phyloP scores from a whole-genome alignment of 2,113 vertebrate species.

The Gasterosteus aculeatus region DNA sequence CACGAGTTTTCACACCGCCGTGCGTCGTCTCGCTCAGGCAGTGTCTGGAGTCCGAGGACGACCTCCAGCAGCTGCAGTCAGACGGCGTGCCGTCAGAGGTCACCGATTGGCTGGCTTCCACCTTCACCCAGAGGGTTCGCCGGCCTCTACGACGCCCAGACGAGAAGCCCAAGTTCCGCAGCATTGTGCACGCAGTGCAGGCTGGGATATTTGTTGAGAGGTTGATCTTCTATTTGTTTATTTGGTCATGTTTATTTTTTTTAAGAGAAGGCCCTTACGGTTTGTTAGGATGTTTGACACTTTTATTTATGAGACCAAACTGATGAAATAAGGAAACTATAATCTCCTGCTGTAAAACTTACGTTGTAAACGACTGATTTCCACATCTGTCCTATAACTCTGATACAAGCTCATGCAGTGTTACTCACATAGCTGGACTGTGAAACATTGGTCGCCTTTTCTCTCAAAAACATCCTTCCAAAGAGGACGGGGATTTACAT shows the following conservation, averaged over 20 bases:
- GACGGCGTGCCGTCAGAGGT: constrained; percentile 92
- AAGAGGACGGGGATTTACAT: constrained; percentile 61
- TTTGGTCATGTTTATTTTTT: not conserved
- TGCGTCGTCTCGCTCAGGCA: constrained; percentile 78
- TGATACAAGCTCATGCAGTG: constrained; percentile 19
- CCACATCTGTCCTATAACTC: constrained; percentile 2
- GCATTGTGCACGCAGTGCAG: constrained; percentile 94
- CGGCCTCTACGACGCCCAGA: constrained; percentile 83
- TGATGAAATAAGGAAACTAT: constrained; percentile 16
- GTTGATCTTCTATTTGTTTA: constrained; percentile 41
- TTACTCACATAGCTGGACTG: constrained; percentile 9
- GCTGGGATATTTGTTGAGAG: constrained; percentile 95
- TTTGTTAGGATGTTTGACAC: too few relatives aligned
- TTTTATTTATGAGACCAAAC: constrained; percentile 6
- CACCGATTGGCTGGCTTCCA: constrained; percentile 92
- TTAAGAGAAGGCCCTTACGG: too few relatives aligned
- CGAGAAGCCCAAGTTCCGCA: constrained; percentile 94
- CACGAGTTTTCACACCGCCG: not conserved
- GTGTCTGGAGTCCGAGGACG: constrained; percentile 89
- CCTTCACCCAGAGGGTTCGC: constrained; percentile 88
- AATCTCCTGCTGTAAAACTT: constrained; percentile 18
- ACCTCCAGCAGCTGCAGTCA: constrained; percentile 89
- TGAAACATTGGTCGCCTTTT: constrained; percentile 58
- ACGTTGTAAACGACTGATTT: constrained; percentile 31
- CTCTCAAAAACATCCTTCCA: constrained; percentile 71